Evolutionary conservation across 2,113 vertebrate genomes (phyloP), one percentile per base, ranked within the genome.

Genomic region (Lonchura striata): DNA sequence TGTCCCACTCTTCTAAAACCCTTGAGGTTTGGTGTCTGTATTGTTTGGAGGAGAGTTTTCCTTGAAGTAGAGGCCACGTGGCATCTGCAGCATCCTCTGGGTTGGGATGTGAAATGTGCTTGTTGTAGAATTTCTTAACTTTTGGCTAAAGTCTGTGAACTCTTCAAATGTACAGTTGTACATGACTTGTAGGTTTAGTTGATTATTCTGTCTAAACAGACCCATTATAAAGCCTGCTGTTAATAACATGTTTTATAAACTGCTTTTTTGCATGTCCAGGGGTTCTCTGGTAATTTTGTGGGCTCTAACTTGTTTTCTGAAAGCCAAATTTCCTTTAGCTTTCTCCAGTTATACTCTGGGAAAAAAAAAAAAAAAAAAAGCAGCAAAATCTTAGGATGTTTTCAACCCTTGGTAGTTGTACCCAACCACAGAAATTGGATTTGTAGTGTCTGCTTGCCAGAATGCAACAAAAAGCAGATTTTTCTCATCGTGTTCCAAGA

Each of bases 381-480:
- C 44, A 64, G 37, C 24, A 76, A 80, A 65, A 28, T 47, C 33
- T 64, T 50, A 5, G 15, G 28, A 2, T 44, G 24, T 59, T 88
- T 85, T 79, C 84, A 86, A n/a, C 35, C 11, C 1, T 77, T 4
- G 0, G 10, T 35, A 79, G 15, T 71, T 77, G 53, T n/a, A 61
- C n/a, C 39, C 61, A 78, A 15, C 15, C 27, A 60, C 24, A 52
- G 21, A 12, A 74, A 70, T 54, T 57, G 28, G 22, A 13, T 46
- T 15, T 11, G 11, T 56, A 27, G n/a, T 42, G 20, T 37, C 25
- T 89, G 30, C 50, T 80, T 68, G 60, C 87, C 65, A 84, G 30
- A 87, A 52, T 30, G 30, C 49, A 79, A 90, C 59, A 76, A 86
- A 92, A 91, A 95, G 24, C 64, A 68, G 65, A 50, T 71, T 90